Base-by-base conservation (phyloP, 2,888 invertebrate species). In the Macrosiphum euphorbiae region DNA sequence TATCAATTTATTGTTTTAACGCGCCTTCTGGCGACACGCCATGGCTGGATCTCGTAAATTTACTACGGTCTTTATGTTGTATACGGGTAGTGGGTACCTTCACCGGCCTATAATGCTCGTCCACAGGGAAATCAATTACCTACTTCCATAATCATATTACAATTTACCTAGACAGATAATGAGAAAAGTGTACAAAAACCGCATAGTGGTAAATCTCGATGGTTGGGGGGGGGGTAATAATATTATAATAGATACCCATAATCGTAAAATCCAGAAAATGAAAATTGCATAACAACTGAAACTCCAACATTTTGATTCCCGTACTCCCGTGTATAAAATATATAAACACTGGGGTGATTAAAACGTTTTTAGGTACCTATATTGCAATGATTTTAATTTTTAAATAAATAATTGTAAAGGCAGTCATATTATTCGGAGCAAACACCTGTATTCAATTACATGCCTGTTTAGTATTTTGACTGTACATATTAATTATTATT, bases 1-100 rank as follows among this genome's bases (percentile, higher is more conserved):
- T 78, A 92, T 88, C 78, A 92, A 92, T 90, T 90, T 93, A 93
- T 93, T 88, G 89, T 90, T 93, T 93, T 84, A 58, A 85, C 85
- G 86, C 90, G 55, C 89, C 93, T 93, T 47, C 93, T 93, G 93
- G 93, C 93, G 93, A 93, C 93, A 90, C 90, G 92, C 61, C 92
- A 44, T 44, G 26, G 58, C 90, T 4, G 85, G n/a, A 58, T 89
- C 89, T 85, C 89, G 58, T 89, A 93, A 89, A 93, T 93, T 84
- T 85, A 89, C 92, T 44, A 55, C 92, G 24, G 58, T 58, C 55
- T 88, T 88, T 67, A 67, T 61, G 26, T 67, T 52, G 8, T 35
- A 35, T 20, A n/a, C 20, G 52, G 50, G 88, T 28, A 50, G 50
- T 85, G 28, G 85, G 85, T 85, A 85, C 85, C 5, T 28, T 44